Evolutionary conservation across 2,113 vertebrate species (phyloP).

Genomic region (Cottus gobio): DNA sequence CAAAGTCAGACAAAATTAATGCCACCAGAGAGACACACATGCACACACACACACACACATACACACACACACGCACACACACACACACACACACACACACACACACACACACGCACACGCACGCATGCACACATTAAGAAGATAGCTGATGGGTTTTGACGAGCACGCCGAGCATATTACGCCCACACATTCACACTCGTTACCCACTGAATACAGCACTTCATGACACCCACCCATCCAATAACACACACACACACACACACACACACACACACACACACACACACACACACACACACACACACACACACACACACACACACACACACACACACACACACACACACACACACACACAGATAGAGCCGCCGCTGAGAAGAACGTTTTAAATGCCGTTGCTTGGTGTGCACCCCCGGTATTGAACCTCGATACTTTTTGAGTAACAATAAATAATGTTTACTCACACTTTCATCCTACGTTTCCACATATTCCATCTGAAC

Average conservation of each 20-base stretch:
- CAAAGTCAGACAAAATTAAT: conserved; percentile 61
- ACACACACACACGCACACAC: conserved; percentile 4
- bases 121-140: not conserved
- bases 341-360: not conserved
- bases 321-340: conserved; percentile 24
- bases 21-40: conserved; percentile 35
- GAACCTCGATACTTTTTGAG: not conserved
- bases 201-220: conserved; percentile 15
- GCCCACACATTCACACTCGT: conserved; percentile 48
- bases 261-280: conserved; percentile 22
- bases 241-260: conserved; percentile 9
- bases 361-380: not conserved
- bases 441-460: not conserved
- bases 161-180: conserved; percentile 59
- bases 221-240: conserved; percentile 1
- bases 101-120: not conserved
- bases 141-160: conserved; percentile 67
- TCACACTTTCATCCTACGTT: not conserved
- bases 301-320: conserved; percentile 9
- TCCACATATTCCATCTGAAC: not conserved
- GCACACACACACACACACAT: conserved; percentile 24
- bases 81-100: not conserved
- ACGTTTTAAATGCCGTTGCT: not conserved
- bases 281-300: conserved; percentile 9
- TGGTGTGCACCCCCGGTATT: not conserved